phyloP scores from a whole-genome alignment of 2,888 invertebrate genomes.

The Mimas tiliae region DNA sequence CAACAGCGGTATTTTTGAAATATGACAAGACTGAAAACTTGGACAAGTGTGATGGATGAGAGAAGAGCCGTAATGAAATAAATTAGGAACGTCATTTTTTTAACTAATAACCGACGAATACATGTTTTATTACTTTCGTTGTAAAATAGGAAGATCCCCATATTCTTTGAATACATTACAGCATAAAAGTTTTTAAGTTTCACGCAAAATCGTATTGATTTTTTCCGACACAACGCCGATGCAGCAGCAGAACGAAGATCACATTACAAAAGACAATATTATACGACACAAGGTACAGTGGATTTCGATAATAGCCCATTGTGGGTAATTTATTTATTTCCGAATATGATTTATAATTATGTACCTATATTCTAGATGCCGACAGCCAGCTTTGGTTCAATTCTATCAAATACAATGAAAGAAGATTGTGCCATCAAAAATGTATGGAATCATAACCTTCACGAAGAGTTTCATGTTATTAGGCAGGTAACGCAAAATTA shows the following conservation, averaged over 20 bases:
- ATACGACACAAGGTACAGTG: constrained; percentile 8
- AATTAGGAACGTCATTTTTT: too few species aligned
- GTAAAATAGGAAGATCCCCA: neutral
- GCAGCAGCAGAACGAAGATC: constrained; percentile 22
- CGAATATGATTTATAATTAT: neutral
- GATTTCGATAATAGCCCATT: neutral
- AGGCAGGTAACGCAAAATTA: constrained; percentile 87
- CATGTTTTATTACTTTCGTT: neutral
- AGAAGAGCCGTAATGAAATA: too few species aligned
- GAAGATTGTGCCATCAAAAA: constrained; percentile 98
- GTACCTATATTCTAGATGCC: constrained; percentile 81
- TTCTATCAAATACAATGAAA: constrained; percentile 79
- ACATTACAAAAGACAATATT: constrained; percentile 6
- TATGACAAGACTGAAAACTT: too few species aligned
- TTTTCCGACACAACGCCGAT: neutral
- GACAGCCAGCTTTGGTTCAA: constrained; percentile 87
- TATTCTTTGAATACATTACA: neutral
- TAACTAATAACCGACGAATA: too few species aligned
- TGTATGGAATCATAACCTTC: constrained; percentile 98
- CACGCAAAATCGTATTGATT: neutral
- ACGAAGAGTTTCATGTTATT: constrained; percentile 98
- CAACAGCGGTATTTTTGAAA: too few species aligned
- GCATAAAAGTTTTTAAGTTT: neutral
- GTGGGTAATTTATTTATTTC: neutral
- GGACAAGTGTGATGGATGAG: too few species aligned